Evolutionary conservation across 2,888 invertebrate species (phyloP).

Genomic region (Philhelius pedissequus): DNA sequence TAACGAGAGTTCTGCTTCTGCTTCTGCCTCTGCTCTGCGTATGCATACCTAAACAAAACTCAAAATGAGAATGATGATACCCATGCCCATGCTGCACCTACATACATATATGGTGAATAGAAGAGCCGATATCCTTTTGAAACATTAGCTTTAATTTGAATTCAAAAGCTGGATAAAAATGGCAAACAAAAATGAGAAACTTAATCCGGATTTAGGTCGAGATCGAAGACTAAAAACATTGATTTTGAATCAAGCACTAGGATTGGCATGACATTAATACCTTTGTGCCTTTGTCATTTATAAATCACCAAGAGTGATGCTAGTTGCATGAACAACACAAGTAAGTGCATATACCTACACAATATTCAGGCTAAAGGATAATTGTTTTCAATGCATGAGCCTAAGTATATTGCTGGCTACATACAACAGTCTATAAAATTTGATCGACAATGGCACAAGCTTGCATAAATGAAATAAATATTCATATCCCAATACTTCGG

Average conservation of each 20-base stretch:
- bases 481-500: not conserved
- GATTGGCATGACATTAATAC: conserved; percentile 43
- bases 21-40: not conserved
- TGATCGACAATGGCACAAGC: not conserved
- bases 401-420: not conserved
- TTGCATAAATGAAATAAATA: conserved; percentile 7
- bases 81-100: too few relatives aligned
- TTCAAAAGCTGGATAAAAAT: not conserved
- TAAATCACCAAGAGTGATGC: not conserved
- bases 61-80: not conserved
- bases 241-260: conserved; percentile 34
- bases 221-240: conserved; percentile 17
- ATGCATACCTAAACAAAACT: not conserved
- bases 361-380: not conserved
- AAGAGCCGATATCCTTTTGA: conserved; percentile 36
- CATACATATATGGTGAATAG: not conserved
- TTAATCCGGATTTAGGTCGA: conserved; percentile 4
- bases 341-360: not conserved
- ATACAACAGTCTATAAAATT: not conserved
- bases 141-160: conserved; percentile 45
- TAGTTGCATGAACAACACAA: not conserved
- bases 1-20: not conserved
- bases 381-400: not conserved
- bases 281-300: conserved; percentile 33
- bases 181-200: not conserved